Evolutionary conservation across 2,113 vertebrate species (phyloP), one percentile per base, ranked within the genome.

Genomic region (Phoxinus phoxinus): DNA sequence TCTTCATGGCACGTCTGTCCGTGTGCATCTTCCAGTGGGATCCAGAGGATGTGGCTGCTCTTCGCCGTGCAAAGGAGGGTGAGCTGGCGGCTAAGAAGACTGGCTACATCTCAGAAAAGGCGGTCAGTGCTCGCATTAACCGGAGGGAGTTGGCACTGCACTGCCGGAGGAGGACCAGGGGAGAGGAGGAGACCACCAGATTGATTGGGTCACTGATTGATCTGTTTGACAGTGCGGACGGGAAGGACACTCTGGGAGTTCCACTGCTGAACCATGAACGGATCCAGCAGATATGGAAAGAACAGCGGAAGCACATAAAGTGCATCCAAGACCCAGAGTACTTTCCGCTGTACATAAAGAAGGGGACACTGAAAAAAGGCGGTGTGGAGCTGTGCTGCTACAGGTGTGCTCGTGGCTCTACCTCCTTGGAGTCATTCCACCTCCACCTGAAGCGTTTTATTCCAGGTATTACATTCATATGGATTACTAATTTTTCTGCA

Each of bases 401-500:
- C n/a, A n/a, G n/a, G n/a, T n/a, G n/a, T n/a, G n/a, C n/a, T n/a
- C n/a, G n/a, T n/a, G n/a, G n/a, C n/a, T n/a, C n/a, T n/a, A n/a
- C n/a, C n/a, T n/a, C n/a, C n/a, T n/a, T n/a, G n/a, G n/a, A 72
- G 48, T 77, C 23, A 7, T 88, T 85, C 30, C 46, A 82, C 69
- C 78, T 85, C 19, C 84, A 88, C 48, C 37, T 87, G 56, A 23
- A 58, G 21, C 76, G 41, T 13, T 82, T 85, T 46, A 88, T 88
- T 19, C 86, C 77, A 75, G 67, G 67, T 85, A 67, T 71, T 73
- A 35, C 65, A 67, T 69, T 9, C 69, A 72, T n/a, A 41, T n/a
- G 17, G 8, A n/a, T 72, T 67, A 17, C 15, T 3, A 3, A 9
- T 67, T 35, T 48, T 67, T 30, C 15, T n/a, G n/a, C n/a, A n/a